phyloP scores from a whole-genome alignment of 1,140 invertebrate genomes.

The Trissolcus basalis region DNA sequence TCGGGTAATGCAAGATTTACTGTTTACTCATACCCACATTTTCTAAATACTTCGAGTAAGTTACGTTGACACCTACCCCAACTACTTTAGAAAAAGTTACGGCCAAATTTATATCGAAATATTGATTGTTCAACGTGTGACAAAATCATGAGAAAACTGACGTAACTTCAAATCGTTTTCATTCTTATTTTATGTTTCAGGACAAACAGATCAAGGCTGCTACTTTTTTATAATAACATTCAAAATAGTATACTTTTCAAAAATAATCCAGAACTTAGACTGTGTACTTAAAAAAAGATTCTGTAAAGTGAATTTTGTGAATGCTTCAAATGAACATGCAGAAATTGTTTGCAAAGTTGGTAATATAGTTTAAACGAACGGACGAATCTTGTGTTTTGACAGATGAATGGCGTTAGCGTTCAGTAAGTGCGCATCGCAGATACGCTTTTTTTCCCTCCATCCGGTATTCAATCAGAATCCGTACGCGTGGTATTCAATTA shows the following conservation, averaged over 20 bases:
- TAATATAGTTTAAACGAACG: background rate
- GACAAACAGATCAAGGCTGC: too few species aligned
- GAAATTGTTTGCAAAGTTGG: too few species aligned
- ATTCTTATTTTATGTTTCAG: too few species aligned
- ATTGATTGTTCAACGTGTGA: constrained; percentile 29
- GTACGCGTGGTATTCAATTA: constrained; percentile 60
- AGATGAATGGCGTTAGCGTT: constrained; percentile 51
- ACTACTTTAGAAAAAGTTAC: constrained; percentile 30
- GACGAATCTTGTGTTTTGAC: constrained; percentile 15
- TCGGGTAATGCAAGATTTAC: constrained; percentile 50
- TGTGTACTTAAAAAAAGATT: too few species aligned
- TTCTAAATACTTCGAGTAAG: constrained; percentile 45
- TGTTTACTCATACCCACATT: constrained; percentile 38
- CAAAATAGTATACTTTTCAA: too few species aligned
- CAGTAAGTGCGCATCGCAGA: constrained; percentile 44
- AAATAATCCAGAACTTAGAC: too few species aligned
- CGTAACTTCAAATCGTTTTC: too few species aligned
- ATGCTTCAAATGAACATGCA: too few species aligned
- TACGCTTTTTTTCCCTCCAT: constrained; percentile 51
- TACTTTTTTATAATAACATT: too few species aligned
- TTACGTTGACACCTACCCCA: constrained; percentile 46
- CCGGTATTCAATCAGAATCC: constrained; percentile 54
- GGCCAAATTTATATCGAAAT: constrained; percentile 46
- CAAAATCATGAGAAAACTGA: constrained; percentile 41
- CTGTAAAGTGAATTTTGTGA: too few species aligned